A percentile compares a stretch with the other conserved stretches of the same genome.
phyloP scores from a whole-genome alignment of 2,888 invertebrate species.

The Strigamia maritima region DNA sequence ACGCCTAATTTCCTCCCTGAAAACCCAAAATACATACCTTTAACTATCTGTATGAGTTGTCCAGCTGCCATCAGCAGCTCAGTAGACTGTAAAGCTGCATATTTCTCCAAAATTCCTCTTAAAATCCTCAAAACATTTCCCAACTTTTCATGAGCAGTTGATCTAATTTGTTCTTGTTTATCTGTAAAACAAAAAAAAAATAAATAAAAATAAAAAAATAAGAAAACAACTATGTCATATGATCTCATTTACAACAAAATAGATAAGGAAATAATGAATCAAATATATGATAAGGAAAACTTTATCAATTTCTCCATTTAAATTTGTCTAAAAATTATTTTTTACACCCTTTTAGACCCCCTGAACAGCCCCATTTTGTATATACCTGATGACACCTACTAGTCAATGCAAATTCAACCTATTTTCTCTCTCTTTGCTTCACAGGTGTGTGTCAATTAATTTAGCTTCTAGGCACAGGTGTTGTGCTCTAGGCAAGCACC shows the following conservation, averaged over 20 bases:
- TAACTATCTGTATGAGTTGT: conserved; percentile 55
- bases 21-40: conserved; percentile 53
- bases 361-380: no score
- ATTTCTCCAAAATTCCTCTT: conserved; percentile 55
- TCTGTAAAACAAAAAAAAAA: conserved; percentile 44
- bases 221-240: no score
- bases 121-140: conserved; percentile 56
- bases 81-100: conserved; percentile 55
- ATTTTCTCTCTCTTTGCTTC: background rate
- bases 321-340: no score
- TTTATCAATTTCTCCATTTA: no score
- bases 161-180: conserved; percentile 48
- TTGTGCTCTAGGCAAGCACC: background rate
- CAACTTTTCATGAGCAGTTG: conserved; percentile 54
- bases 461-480: background rate
- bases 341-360: no score
- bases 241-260: no score
- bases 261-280: background rate
- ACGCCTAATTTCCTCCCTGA: no score
- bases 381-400: background rate
- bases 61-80: conserved; percentile 56
- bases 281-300: no score
- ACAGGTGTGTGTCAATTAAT: background rate
- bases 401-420: background rate
- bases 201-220: background rate